These are phyloP conservation scores for Athrips mouffetella DNA, from an alignment of 2,888 invertebrate species.

Conservation along the genomic window DNA sequence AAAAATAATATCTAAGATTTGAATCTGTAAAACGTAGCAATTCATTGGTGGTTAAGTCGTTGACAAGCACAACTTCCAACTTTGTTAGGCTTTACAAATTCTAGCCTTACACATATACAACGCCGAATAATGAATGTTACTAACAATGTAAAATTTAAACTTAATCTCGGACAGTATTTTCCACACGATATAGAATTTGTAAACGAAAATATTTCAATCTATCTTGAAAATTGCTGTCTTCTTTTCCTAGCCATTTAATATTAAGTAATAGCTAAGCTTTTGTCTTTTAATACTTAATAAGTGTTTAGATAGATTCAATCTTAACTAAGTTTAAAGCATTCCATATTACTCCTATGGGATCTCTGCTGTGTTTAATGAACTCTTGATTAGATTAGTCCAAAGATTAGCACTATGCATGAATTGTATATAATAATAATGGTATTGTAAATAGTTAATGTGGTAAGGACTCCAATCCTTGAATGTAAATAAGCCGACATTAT, in stretches of 20 bases:
- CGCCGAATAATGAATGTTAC: not conserved
- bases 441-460: constrained; percentile 41
- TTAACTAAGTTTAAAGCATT: constrained; percentile 72
- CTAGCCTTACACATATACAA: not conserved
- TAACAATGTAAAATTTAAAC: no score
- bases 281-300: constrained; percentile 46
- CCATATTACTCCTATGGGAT: constrained; percentile 74
- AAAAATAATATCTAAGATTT: no score
- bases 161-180: constrained; percentile 15
- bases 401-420: constrained; percentile 46
- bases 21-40: no score
- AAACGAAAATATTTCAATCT: not conserved
- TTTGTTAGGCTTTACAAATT: not conserved
- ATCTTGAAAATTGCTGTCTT: constrained; percentile 25
- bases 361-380: constrained; percentile 74
- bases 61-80: no score
- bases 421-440: constrained; percentile 47
- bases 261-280: constrained; percentile 45
- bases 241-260: constrained; percentile 38
- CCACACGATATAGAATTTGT: not conserved
- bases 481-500: constrained; percentile 67
- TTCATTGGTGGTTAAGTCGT: no score
- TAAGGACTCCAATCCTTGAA: constrained; percentile 42
- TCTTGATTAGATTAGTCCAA: constrained; percentile 61
- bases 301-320: constrained; percentile 69